Base-by-base conservation (phyloP, 1,140 invertebrate genomes). In the Oreohelix idahoensis region DNA sequence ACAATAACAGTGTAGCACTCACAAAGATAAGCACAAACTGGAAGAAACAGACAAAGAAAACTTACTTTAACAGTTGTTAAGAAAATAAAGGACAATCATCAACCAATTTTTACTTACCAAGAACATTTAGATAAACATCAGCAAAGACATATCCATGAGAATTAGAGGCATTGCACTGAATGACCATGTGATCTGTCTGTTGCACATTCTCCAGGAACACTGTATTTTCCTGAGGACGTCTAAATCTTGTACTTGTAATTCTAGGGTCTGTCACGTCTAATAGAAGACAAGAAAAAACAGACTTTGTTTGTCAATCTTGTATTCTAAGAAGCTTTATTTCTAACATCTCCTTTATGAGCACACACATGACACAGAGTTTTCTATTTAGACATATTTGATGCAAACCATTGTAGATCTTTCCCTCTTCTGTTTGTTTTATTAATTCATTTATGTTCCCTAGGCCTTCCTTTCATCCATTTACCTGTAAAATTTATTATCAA, bases 101-200 rank as follows among this genome's bases (percentile, higher is more conserved):
- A 42, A 8, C 29, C 69, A 11, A 78, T 49, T 15, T 32, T 42
- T 53, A 91, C 93, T 92, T 92, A 95, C 95, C 95, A 86, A 98
- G 93, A 11, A 99, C 98, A 93, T 99, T 99, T 11, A 99, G 95
- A 90, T 97, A 99, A 66, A 98, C 97, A 94, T 99, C 98, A 90
- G 97, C 97, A 93, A 98, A 99, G 20, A 98, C 96, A 93, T 99
- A 99, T 42, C 98, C 98, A 86, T 97, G 94, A n/a, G 96, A 96
- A 92, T 99, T 99, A 83, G 98, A 98, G 0, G 98, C 98, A 93
- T 99, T 99, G 93, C 98, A 99, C 70, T 99, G 98, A 90, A 98
- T 98, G 92, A 99, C 99, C 81, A 97, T 97, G 8, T 97, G 98
- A 92, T 99, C 98, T 63, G 94, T 88, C 92, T 97, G 98, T 29